Percentiles rank a stretch among this genome's conserved stretches.
Evolutionary conservation across 2,888 invertebrate species (phyloP).

Genomic region (Chirona hameri): DNA sequence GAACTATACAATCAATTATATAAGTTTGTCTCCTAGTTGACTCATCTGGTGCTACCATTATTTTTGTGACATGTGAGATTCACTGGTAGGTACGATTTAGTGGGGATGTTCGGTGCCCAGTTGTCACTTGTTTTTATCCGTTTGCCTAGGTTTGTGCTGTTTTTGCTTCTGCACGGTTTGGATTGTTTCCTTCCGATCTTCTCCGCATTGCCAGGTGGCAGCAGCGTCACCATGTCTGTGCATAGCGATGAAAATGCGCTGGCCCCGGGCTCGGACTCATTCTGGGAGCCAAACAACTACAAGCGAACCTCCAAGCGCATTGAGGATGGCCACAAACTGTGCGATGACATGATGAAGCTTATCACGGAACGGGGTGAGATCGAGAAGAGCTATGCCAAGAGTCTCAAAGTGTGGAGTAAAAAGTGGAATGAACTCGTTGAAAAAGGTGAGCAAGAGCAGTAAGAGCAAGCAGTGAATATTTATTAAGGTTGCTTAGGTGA

Average conservation of each 20-base stretch:
- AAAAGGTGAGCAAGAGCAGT: conserved; percentile 62
- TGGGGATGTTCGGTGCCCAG: too few species aligned
- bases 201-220: too few species aligned
- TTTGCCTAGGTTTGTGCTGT: too few species aligned
- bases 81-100: too few species aligned
- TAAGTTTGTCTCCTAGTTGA: too few species aligned
- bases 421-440: conserved; percentile 98
- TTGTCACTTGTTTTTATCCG: too few species aligned
- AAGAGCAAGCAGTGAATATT: neutral
- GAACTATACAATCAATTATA: too few species aligned
- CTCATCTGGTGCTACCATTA: too few species aligned
- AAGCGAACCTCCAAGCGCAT: conserved; percentile 91
- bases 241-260: neutral
- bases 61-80: too few species aligned
- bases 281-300: conserved; percentile 71
- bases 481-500: neutral
- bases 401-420: conserved; percentile 89
- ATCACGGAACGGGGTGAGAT: conserved; percentile 93
- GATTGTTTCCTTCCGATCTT: too few species aligned
- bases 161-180: too few species aligned
- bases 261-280: conserved; percentile 2
- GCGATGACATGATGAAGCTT: conserved; percentile 81
- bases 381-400: conserved; percentile 94
- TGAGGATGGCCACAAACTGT: conserved; percentile 92
- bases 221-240: neutral